phyloP scores from a whole-genome alignment of 2,888 invertebrate species.

The Hofmannophila pseudospretella region DNA sequence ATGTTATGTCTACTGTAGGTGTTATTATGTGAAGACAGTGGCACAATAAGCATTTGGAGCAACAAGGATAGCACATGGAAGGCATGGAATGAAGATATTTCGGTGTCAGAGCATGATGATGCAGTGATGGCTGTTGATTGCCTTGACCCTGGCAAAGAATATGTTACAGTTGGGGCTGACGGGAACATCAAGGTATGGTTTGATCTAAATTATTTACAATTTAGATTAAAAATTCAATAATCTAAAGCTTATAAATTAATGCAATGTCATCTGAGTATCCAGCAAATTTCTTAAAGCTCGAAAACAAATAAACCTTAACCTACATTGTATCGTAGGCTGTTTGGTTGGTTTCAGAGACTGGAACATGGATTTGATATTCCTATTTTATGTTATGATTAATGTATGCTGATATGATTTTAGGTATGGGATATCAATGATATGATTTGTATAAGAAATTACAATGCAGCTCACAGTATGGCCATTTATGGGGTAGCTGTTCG shows the following conservation, averaged over 20 bases:
- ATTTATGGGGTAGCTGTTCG: constrained; percentile 68
- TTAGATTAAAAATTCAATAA: too few relatives aligned
- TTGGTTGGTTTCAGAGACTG: too few relatives aligned
- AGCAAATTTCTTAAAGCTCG: too few relatives aligned
- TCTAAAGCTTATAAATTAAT: too few relatives aligned
- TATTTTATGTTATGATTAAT: too few relatives aligned
- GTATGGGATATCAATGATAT: constrained; percentile 71
- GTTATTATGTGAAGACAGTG: constrained; percentile 66
- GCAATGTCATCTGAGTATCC: too few relatives aligned
- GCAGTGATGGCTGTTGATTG: constrained; percentile 52
- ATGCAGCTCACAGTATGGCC: constrained; percentile 63
- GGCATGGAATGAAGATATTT: constrained; percentile 47
- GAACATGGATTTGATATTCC: too few relatives aligned
- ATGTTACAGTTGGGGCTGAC: constrained; percentile 67
- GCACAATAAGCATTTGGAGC: constrained; percentile 58
- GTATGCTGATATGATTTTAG: too few relatives aligned
- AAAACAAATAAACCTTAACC: too few relatives aligned
- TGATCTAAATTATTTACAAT: background rate
- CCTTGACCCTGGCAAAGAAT: constrained; percentile 43
- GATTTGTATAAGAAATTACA: constrained; percentile 62
- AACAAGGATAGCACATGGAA: constrained; percentile 44
- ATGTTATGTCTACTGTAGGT: constrained; percentile 33
- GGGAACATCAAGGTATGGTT: constrained; percentile 68
- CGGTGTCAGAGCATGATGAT: constrained; percentile 65
- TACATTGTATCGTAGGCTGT: too few relatives aligned